Evolutionary conservation across 2,113 vertebrate genomes (phyloP).

Genomic region (Rostratula benghalensis): DNA sequence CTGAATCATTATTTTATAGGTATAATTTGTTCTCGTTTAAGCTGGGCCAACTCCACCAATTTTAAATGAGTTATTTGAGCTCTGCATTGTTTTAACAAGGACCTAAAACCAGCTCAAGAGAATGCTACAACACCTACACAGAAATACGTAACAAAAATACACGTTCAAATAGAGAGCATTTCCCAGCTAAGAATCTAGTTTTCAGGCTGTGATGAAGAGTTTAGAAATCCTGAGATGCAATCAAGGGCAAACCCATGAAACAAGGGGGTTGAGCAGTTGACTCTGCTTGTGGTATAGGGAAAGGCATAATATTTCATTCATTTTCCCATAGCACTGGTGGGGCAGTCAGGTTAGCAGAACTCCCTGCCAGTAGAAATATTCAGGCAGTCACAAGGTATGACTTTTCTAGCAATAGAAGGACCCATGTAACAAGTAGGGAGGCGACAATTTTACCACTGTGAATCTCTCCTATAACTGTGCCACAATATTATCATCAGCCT

Average conservation of each 20-base stretch:
- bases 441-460: not conserved
- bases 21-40: not conserved
- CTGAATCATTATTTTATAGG: not conserved
- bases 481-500: not conserved
- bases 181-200: not conserved
- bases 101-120: not conserved
- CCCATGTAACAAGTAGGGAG: not conserved
- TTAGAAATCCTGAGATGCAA: not conserved
- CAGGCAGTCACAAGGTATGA: not conserved
- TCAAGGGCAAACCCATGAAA: not conserved
- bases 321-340: not conserved
- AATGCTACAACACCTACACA: not conserved
- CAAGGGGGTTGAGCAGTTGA: not conserved
- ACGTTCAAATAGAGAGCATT: not conserved
- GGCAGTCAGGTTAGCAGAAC: not conserved
- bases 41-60: not conserved
- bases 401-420: not conserved
- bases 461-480: not conserved
- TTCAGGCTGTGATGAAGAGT: not conserved
- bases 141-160: not conserved
- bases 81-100: not conserved
- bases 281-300: not conserved
- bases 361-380: not conserved
- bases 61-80: not conserved
- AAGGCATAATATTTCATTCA: not conserved